phyloP scores from a whole-genome alignment of 92 coral and sea anemone species.

The Virgularia gustaviana region DNA sequence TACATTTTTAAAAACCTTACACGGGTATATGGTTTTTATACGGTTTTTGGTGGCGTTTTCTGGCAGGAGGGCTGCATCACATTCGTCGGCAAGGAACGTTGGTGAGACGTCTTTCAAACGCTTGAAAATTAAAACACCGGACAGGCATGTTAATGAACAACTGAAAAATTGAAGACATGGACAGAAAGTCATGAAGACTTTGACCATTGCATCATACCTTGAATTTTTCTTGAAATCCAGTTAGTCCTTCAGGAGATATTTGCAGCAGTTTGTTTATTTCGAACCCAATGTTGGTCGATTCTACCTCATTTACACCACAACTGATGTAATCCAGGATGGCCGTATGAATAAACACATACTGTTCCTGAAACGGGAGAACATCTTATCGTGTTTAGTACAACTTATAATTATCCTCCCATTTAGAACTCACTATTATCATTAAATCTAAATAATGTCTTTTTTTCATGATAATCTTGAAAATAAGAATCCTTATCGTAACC shows the following conservation, averaged over 20 bases:
- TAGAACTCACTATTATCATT: neutral
- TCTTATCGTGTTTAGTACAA: neutral
- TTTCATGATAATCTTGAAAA: neutral
- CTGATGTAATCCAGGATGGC: neutral
- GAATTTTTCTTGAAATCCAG: neutral
- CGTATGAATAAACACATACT: constrained; percentile 3
- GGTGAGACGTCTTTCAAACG: neutral
- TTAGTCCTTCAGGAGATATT: neutral
- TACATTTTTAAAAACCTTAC: too few relatives aligned
- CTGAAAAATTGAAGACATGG: too few relatives aligned
- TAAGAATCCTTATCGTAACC: too few relatives aligned
- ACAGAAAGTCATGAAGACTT: neutral
- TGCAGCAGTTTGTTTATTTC: neutral
- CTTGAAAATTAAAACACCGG: neutral
- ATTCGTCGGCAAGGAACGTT: neutral
- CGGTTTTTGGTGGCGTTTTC: neutral
- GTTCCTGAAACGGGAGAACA: neutral
- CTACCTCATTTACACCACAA: neutral
- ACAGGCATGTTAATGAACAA: neutral
- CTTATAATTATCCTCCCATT: neutral
- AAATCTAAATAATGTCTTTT: neutral
- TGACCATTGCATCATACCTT: neutral
- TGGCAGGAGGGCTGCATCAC: neutral
- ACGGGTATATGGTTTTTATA: neutral
- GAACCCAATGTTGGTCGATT: neutral